Base-by-base conservation (phyloP, 2,113 vertebrate species). In the Capreolus pygargus region DNA sequence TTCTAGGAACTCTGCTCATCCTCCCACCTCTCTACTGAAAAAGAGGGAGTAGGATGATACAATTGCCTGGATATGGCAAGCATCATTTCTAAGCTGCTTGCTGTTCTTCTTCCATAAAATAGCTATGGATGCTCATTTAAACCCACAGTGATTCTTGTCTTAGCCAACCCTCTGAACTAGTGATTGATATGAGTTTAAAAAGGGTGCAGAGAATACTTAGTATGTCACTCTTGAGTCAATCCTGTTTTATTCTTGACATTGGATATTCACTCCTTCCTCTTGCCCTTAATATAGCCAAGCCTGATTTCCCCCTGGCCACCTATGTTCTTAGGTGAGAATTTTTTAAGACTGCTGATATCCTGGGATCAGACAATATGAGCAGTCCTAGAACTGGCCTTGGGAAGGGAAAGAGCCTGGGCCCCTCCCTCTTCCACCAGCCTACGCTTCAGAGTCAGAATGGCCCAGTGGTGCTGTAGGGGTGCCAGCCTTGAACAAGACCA, bases 391-490 rank as follows among this genome's bases (percentile, higher is more conserved):
- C 2, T 87, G 67, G 30, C 19, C 25, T 61, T 89, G n/a, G 61
- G 11, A 12, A 54, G 39, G 43, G 33, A 57, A 58, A 60, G n/a
- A 91, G 30, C 12, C 10, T 83, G 28, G 36, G 4, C 1, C 10
- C 3, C 16, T 84, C 13, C 4, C 16, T 84, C 52, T 87, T 23
- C 45, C 6, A 1, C 3, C 74, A 21, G 30, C 7, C 33, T 64
- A 3, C 16, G 47, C 19, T 16, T 95, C 11, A 28, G 79, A 86
- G 67, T 23, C 11, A 70, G 54, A 15, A 47, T 54, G 86, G 89
- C 16, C 79, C 45, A 58, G 30, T 3, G 10, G 47, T 1, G 10
- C 10, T 28, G 0, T 12, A 2, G 12, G 3, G 47, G 47, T 14
- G 47, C 55, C 9, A 11, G 27, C 13, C 28, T 84, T n/a, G 23